A percentile compares a stretch with the other conserved stretches of the same genome.
Evolutionary conservation across 2,113 vertebrate genomes (phyloP).

Genomic region (Crotalus viridis): DNA sequence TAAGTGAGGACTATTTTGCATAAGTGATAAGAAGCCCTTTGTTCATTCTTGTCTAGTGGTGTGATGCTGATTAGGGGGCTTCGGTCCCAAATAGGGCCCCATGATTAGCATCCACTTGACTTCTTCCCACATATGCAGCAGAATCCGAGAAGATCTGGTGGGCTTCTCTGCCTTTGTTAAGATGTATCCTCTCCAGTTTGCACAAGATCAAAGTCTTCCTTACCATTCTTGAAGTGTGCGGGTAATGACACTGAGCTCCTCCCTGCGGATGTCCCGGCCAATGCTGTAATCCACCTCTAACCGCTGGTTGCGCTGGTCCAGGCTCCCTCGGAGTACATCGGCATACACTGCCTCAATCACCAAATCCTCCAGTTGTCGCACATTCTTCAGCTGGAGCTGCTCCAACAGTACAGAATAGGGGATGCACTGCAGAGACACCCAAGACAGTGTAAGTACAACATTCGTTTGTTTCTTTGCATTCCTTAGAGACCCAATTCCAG

Average conservation of each 20-base stretch:
- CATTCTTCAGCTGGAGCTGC: slow-evolving; percentile 73
- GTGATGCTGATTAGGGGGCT: background rate
- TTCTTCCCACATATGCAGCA: background rate
- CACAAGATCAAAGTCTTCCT: slow-evolving; percentile 39
- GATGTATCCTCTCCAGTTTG: background rate
- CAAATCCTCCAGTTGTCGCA: slow-evolving; percentile 76
- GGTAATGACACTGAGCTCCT: slow-evolving; percentile 90
- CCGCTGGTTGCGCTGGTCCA: slow-evolving; percentile 78
- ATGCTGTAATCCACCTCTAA: slow-evolving; percentile 93
- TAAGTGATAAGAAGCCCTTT: background rate
- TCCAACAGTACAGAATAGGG: slow-evolving; percentile 76
- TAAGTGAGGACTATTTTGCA: background rate
- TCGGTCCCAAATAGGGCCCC: background rate
- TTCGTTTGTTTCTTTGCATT: background rate
- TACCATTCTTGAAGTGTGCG: slow-evolving; percentile 96
- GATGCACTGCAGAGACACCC: slow-evolving; percentile 65
- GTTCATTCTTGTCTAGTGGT: background rate
- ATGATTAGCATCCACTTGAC: background rate
- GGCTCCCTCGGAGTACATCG: slow-evolving; percentile 73
- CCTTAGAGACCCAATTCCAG: background rate
- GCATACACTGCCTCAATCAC: slow-evolving; percentile 79
- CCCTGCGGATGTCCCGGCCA: slow-evolving; percentile 91
- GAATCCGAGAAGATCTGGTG: background rate
- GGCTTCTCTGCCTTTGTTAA: background rate
- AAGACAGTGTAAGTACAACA: background rate